These are phyloP conservation scores for Protomyctophum bolini DNA, from an alignment of 2,113 vertebrate species.

Conservation along the genomic window DNA sequence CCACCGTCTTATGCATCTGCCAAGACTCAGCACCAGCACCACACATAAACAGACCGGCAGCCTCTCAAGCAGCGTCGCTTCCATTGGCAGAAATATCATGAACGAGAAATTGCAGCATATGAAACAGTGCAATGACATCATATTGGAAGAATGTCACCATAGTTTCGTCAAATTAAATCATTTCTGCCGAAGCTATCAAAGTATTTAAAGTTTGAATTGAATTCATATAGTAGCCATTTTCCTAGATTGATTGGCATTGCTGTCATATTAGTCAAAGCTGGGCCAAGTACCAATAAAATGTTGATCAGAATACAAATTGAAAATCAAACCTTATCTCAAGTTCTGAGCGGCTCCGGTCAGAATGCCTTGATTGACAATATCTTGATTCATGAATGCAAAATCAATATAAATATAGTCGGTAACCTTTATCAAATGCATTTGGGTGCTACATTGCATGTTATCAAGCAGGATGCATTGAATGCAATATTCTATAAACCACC, in stretches of 20 bases:
- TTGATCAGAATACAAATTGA: conserved; percentile 75
- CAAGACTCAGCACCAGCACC: conserved; percentile 45
- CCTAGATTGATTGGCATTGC: conserved; percentile 69
- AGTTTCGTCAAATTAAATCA: conserved; percentile 56
- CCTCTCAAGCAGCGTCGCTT: conserved; percentile 39
- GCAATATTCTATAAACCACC: conserved; percentile 15
- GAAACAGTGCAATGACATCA: conserved; percentile 27
- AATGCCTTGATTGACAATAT: conserved; percentile 7
- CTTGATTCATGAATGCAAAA: conserved; percentile 50
- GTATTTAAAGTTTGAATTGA: conserved; percentile 26
- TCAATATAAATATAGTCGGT: conserved; percentile 32
- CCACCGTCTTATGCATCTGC: conserved; percentile 56
- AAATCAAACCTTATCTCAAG: conserved; percentile 53
- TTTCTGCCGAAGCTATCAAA: conserved; percentile 32
- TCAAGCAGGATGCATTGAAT: conserved; percentile 16
- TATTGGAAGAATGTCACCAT: conserved; percentile 56
- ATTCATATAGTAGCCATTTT: conserved; percentile 48
- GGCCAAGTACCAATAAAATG: conserved; percentile 67
- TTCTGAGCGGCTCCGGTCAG: conserved; percentile 21
- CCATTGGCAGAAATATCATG: conserved; percentile 12
- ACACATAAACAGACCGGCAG: conserved; percentile 37
- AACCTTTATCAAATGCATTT: conserved; percentile 49
- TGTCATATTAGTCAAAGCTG: conserved; percentile 37
- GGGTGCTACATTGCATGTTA: conserved; percentile 25
- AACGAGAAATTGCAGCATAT: conserved; percentile 34